Percentiles rank a stretch among this genome's conserved stretches.
Evolutionary conservation across 2,113 vertebrate genomes (phyloP).

Genomic region (Tetrao urogallus): DNA sequence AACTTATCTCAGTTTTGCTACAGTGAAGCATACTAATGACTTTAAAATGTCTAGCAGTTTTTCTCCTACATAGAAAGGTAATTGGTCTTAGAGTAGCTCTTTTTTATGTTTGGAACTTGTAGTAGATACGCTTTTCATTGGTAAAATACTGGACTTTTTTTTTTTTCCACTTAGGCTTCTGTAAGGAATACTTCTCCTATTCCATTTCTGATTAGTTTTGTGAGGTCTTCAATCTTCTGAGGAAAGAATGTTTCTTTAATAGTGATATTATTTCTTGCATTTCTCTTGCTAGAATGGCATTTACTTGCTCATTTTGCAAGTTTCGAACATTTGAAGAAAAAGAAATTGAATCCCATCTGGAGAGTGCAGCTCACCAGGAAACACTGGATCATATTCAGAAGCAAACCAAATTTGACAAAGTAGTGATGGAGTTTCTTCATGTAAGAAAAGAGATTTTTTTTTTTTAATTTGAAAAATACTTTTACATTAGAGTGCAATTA

Average conservation of each 20-base stretch:
- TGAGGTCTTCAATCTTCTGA: neutral
- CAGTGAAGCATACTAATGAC: neutral
- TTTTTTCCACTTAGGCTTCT: neutral
- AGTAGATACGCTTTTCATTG: neutral
- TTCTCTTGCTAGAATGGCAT: conserved; percentile 80
- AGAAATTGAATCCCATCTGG: conserved; percentile 88
- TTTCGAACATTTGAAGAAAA: conserved; percentile 89
- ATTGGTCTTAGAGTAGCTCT: neutral
- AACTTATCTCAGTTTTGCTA: neutral
- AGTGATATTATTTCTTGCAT: neutral
- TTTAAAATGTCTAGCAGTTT: neutral
- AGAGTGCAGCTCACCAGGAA: conserved; percentile 84
- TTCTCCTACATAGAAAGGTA: neutral
- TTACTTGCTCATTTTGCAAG: conserved; percentile 90
- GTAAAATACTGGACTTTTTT: neutral
- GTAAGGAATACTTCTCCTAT: neutral
- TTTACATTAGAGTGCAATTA: neutral
- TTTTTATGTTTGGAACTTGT: neutral
- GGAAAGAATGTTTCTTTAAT: neutral
- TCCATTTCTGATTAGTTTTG: neutral
- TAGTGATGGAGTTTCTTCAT: conserved; percentile 88
- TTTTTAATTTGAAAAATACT: neutral
- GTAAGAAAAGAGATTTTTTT: conserved; percentile 71
- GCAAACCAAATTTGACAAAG: conserved; percentile 89
- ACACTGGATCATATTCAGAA: conserved; percentile 89